phyloP scores from a whole-genome alignment of 1,140 invertebrate genomes.

The Bombus fervidus region DNA sequence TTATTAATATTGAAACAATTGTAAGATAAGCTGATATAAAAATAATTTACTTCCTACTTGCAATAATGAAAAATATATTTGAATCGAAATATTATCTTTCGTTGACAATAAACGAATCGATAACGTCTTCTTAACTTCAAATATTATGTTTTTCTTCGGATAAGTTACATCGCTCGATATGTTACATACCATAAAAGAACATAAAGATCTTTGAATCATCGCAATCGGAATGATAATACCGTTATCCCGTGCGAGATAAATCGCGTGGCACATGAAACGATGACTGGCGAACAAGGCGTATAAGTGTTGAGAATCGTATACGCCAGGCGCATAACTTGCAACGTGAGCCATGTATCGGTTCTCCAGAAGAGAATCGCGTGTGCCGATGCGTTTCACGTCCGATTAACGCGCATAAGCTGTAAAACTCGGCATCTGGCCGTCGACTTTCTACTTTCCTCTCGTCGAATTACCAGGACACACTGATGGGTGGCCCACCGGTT shows the following conservation, averaged over 20 bases:
- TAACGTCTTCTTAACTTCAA: too few relatives aligned
- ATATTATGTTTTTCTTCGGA: background rate
- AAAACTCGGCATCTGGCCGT: constrained; percentile 50
- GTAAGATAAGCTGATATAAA: background rate
- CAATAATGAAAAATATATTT: background rate
- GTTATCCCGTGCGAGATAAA: background rate
- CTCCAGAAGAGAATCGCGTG: constrained; percentile 29
- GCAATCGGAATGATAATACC: constrained; percentile 5
- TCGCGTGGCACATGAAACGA: background rate
- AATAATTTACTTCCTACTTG: background rate
- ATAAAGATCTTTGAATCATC: background rate
- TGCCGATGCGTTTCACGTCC: constrained; percentile 60
- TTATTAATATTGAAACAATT: background rate
- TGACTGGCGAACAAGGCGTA: background rate
- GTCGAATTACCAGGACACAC: constrained; percentile 32
- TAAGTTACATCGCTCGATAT: background rate
- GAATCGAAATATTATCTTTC: background rate
- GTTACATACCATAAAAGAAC: background rate
- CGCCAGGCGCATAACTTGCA: background rate
- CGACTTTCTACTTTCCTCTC: constrained; percentile 66
- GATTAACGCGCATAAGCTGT: constrained; percentile 63
- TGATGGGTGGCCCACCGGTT: background rate
- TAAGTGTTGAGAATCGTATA: constrained; percentile 2
- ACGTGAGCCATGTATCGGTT: constrained; percentile 39
- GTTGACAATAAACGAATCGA: background rate